A percentile compares a stretch with the other conserved stretches of the same genome.
phyloP scores from a whole-genome alignment of 1,140 invertebrate species.

The Halesus radiatus region DNA sequence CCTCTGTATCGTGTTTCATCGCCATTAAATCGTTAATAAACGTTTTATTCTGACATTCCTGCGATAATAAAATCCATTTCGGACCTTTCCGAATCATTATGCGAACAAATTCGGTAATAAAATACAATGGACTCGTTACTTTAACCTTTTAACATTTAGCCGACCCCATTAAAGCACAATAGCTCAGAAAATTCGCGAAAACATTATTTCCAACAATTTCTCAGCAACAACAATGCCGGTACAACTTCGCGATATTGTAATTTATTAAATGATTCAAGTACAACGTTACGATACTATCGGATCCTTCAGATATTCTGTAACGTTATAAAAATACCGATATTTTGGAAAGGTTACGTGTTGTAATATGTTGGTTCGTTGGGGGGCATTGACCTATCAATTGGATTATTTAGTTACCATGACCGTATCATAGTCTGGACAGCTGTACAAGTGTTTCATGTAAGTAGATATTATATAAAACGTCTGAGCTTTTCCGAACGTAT shows the following conservation, averaged over 20 bases:
- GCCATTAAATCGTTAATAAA: too few species aligned
- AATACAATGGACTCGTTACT: not conserved
- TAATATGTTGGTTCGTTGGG: not conserved
- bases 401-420: too few species aligned
- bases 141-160: conserved; percentile 19
- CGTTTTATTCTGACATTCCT: too few species aligned
- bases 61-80: too few species aligned
- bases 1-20: too few species aligned
- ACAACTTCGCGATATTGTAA: too few species aligned
- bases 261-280: not conserved
- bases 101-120: not conserved
- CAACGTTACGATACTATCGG: not conserved
- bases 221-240: too few species aligned
- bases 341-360: not conserved
- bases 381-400: not conserved
- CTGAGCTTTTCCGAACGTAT: too few species aligned
- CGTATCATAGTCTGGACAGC: too few species aligned
- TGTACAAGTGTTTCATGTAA: too few species aligned
- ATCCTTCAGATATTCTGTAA: not conserved
- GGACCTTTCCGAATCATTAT: not conserved
- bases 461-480: too few species aligned
- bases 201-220: too few species aligned
- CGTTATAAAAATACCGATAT: not conserved
- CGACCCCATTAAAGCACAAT: conserved; percentile 19
- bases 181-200: not conserved